These are phyloP conservation scores for Panonychus citri DNA, from an alignment of 1,140 invertebrate genomes.

Conservation along the genomic window DNA sequence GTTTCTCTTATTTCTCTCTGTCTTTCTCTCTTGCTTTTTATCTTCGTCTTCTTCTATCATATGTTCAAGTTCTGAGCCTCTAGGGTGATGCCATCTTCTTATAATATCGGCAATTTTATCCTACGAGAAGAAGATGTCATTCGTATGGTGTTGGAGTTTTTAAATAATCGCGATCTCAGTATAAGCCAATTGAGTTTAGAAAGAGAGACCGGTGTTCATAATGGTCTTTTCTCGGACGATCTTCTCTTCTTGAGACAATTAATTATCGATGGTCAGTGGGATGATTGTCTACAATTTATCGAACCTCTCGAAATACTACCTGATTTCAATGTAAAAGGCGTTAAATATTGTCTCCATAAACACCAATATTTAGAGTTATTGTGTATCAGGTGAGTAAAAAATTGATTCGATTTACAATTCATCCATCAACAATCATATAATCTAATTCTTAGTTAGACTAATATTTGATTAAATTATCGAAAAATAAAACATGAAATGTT, in stretches of 20 bases:
- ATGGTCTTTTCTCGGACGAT: slow-evolving; percentile 68
- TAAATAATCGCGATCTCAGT: slow-evolving; percentile 64
- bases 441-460: too few relatives aligned
- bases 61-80: too few relatives aligned
- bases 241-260: slow-evolving; percentile 63
- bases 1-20: too few relatives aligned
- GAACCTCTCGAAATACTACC: slow-evolving; percentile 65
- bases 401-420: too few relatives aligned
- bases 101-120: background rate
- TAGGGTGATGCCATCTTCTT: too few relatives aligned
- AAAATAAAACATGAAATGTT: too few relatives aligned
- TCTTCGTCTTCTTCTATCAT: too few relatives aligned
- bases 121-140: slow-evolving; percentile 67
- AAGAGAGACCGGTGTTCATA: slow-evolving; percentile 81
- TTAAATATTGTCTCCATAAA: slow-evolving; percentile 56
- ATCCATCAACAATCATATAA: too few relatives aligned
- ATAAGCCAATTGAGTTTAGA: slow-evolving; percentile 77
- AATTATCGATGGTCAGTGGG: slow-evolving; percentile 92
- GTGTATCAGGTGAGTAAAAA: slow-evolving; percentile 83
- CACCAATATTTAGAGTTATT: slow-evolving; percentile 85
- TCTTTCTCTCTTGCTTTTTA: too few relatives aligned
- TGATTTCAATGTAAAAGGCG: slow-evolving; percentile 43
- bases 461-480: too few relatives aligned
- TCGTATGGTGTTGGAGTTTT: slow-evolving; percentile 67
- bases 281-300: slow-evolving; percentile 85